These are phyloP conservation scores for Chloroclysta siterata DNA, from an alignment of 2,888 invertebrate species.

Conservation along the genomic window DNA sequence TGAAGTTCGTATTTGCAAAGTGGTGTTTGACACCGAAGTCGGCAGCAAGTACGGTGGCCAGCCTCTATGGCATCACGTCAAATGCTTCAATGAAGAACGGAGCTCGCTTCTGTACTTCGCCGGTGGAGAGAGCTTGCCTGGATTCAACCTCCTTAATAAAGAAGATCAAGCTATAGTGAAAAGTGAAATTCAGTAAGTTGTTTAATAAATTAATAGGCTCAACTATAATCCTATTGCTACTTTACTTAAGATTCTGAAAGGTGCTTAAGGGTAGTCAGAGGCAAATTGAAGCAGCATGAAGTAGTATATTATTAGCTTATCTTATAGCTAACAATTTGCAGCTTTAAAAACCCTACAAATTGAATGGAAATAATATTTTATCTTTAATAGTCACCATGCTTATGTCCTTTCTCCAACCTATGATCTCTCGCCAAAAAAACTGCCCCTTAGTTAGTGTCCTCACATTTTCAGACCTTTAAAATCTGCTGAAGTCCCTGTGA, in stretches of 20 bases:
- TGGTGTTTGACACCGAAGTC: conserved; percentile 92
- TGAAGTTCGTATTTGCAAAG: conserved; percentile 91
- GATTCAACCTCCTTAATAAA: conserved; percentile 87
- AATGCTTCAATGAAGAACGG: conserved; percentile 92
- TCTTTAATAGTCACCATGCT: no score
- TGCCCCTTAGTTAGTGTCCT: background rate
- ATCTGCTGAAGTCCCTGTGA: conserved; percentile 85
- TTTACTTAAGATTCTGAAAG: no score
- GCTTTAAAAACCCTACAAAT: no score
- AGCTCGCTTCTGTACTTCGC: conserved; percentile 90
- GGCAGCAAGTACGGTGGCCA: conserved; percentile 93
- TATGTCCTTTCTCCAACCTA: no score
- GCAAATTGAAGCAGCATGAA: no score
- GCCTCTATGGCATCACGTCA: conserved; percentile 95
- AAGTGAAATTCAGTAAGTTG: conserved; percentile 86
- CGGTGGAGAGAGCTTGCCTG: conserved; percentile 90
- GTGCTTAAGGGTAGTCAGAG: no score
- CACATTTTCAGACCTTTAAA: conserved; percentile 58
- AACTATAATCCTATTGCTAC: background rate
- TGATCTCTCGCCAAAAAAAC: no score
- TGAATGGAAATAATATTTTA: no score
- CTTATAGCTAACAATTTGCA: no score
- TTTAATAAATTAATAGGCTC: background rate
- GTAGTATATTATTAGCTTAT: no score
- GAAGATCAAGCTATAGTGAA: conserved; percentile 89